Evolutionary conservation across 2,113 vertebrate species (phyloP), one percentile per base, ranked within the genome.

Genomic region (Junco hyemalis): DNA sequence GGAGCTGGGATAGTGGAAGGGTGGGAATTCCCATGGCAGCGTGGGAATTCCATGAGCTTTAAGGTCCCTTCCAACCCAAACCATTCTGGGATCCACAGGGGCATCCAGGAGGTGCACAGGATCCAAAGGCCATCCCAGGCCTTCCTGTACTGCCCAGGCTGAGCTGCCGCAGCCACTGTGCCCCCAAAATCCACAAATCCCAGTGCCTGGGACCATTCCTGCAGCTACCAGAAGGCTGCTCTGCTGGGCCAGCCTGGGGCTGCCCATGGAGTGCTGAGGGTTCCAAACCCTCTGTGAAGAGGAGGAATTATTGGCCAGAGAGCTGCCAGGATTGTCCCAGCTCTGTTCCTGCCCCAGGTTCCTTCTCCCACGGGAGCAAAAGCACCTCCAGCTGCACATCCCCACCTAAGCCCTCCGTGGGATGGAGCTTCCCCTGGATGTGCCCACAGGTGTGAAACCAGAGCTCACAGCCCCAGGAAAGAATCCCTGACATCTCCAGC

Each of bases 381-480:
- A 63, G 14, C n/a, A 4, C 45, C 24, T 68, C 42, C 71, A 61
- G 11, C 4, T 0, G 0, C n/a, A 28, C 0, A 1, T 38, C n/a
- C 56, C 50, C 13, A 0, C 15, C 35, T 0, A 0, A 13, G 31
- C 21, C 20, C 45, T 50, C 71, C 1, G 3, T 16, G 44, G 33
- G 9, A 40, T 42, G 74, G 12, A 33, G 50, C 69, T 54, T 8
- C 38, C 61, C 65, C 45, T 47, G 83, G 42, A 9, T 35, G 45
- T 15, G 14, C 14, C 11, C 60, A n/a, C 7, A 23, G 87, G 33
- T 17, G 28, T 17, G 66, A 56, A 61, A 63, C 8, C 24, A 13
- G 57, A 68, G 59, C 6, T 22, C 3, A 0, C 31, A 3, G 2
- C 12, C 42, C 63, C 3, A 0, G 31, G 31, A 38, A 35, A 33